A percentile compares a stretch with the other conserved stretches of the same genome.
Conservation (phyloP, 2,113 vertebrate genomes). For the Scopus umbretta region DNA sequence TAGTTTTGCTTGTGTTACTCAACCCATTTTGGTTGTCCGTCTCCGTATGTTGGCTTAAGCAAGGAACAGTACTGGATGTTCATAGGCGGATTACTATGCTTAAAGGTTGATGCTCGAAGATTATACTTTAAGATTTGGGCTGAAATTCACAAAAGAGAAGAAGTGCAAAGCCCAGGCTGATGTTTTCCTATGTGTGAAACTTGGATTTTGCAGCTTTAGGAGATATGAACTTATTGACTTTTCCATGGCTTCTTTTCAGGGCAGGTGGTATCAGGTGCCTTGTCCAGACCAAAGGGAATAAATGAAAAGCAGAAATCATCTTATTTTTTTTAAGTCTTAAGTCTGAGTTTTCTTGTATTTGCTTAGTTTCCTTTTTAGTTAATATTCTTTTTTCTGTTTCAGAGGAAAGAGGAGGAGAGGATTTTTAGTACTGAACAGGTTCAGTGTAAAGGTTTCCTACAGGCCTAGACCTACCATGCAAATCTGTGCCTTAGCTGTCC, state of each 20-base stretch:
- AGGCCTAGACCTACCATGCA: neutral
- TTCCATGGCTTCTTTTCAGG: neutral
- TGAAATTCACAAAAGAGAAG: neutral
- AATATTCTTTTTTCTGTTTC: neutral
- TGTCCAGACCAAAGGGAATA: neutral
- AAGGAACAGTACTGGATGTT: neutral
- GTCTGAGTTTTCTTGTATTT: neutral
- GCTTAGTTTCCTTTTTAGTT: neutral
- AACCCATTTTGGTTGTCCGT: neutral
- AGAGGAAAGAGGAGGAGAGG: neutral
- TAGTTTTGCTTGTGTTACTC: neutral
- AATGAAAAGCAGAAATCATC: neutral
- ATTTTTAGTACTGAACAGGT: neutral
- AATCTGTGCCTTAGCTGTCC: neutral
- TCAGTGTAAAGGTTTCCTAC: neutral
- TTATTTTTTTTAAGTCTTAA: neutral
- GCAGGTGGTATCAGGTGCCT: neutral
- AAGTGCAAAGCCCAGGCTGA: neutral
- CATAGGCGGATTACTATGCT: neutral
- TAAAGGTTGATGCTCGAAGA: neutral
- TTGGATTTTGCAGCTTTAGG: neutral
- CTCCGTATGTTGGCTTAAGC: neutral
- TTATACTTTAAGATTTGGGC: neutral
- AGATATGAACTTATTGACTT: neutral
- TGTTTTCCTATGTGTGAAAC: neutral